Base-by-base conservation (phyloP, 37 sponge, comb jelly and placozoan species). In the Halichondria panicea region DNA sequence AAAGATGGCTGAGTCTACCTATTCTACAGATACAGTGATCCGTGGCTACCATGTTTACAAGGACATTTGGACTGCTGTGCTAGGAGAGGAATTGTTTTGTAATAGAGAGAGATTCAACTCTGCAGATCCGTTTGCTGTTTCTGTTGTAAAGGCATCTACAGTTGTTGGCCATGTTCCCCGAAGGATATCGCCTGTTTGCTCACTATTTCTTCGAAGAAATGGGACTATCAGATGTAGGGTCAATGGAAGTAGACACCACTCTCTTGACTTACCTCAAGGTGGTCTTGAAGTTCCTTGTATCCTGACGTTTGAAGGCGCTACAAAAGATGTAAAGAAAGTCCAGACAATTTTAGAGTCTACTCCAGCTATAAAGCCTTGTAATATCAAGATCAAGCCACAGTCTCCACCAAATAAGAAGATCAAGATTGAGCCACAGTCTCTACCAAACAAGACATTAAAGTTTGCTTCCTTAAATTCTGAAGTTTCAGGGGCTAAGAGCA, bases 41-140 rank as follows among this genome's bases (percentile, higher is more conserved):
- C 33, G 70, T 31, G 70, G 80, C 37, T 79, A 79, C 55, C 80
- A 69, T 52, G 75, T 82, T 15, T 82, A 63, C 50, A 42, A 54
- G 39, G 74, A 74, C 43, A 74, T 82, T 31, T 82, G 83, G 75
- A 63, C 27, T 66, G 75, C 75, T 55, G 55, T 31, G 13, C 50
- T 74, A 18, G 56, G 50, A 19, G 68, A 82, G 35, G 60, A 48
- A 41, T 41, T 82, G 18, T 35, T 18, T 21, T 74, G 75, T 74
- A 13, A 56, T 31, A 42, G 75, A 33, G 69, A 82, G 45, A 33
- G 5, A 32, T 31, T 28, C 27, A 74, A 82, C 68, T 28, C 53
- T 31, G 6, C 25, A 8, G 61, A 82, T 24, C 67, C 67, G 21
- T 74, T 74, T 36, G 83, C 83, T 74, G 70, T 79, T 7, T 58